Evolutionary conservation across 35 echinoderm and acorn worm genomes (phyloP).

Genomic region (Apostichopus japonicus): DNA sequence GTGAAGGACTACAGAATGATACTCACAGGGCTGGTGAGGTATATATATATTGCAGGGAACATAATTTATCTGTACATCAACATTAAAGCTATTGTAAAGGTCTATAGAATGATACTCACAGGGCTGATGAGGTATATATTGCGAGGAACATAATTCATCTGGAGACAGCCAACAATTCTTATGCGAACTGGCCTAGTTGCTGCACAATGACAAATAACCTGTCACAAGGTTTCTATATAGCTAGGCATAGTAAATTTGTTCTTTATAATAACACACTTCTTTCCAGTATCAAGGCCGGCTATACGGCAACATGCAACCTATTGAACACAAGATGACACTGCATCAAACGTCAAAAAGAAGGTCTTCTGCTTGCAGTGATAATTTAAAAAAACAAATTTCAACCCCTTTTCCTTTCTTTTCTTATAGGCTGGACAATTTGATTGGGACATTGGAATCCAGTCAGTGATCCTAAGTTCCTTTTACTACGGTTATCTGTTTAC

Average conservation of each 20-base stretch:
- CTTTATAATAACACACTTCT: too few species aligned
- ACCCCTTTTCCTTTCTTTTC: not conserved
- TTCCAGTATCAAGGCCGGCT: too few species aligned
- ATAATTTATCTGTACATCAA: not conserved
- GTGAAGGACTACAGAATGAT: conserved; percentile 21
- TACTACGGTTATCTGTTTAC: conserved; percentile 47
- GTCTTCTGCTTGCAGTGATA: too few species aligned
- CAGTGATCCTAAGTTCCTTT: conserved; percentile 31
- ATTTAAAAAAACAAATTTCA: too few species aligned
- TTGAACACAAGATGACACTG: too few species aligned
- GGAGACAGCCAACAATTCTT: not conserved
- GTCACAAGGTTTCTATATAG: too few species aligned
- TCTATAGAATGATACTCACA: not conserved
- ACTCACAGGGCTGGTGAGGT: not conserved
- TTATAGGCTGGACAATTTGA: conserved; percentile 30
- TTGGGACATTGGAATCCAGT: not conserved
- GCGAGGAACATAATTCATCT: not conserved
- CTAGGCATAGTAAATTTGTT: too few species aligned
- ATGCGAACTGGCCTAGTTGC: too few species aligned
- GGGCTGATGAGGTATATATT: not conserved
- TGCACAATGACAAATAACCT: too few species aligned
- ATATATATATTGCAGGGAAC: not conserved
- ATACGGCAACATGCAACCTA: too few species aligned
- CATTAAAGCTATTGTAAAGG: conserved; percentile 23
- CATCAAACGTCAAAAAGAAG: too few species aligned